Percentiles rank a stretch among this genome's conserved stretches.
These are phyloP conservation scores for Drosophila falleni DNA, from an alignment of 2,888 invertebrate genomes.

Conservation along the genomic window DNA sequence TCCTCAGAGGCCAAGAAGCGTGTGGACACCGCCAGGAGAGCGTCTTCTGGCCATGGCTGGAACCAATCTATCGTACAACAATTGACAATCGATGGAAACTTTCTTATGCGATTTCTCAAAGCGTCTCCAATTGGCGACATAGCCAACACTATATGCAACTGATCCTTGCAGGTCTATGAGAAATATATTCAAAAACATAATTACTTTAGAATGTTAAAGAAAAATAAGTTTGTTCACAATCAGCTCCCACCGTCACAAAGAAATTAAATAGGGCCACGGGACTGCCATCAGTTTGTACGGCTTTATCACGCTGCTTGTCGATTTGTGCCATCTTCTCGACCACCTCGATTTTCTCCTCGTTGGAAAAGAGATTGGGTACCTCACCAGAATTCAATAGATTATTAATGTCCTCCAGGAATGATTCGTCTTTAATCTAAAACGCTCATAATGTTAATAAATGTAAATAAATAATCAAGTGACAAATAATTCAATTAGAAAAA, in stretches of 20 bases:
- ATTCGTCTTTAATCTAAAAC: conserved; percentile 94
- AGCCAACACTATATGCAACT: conserved; percentile 94
- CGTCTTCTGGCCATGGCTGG: conserved; percentile 98
- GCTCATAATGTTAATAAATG: conserved; percentile 33
- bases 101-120: conserved; percentile 92
- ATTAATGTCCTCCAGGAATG: conserved; percentile 96
- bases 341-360: conserved; percentile 95
- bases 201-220: neutral
- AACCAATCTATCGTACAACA: conserved; percentile 99
- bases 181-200: neutral
- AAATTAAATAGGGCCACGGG: conserved; percentile 95
- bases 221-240: neutral
- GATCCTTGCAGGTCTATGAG: conserved; percentile 92
- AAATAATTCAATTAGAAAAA: neutral
- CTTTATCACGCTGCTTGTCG: conserved; percentile 94
- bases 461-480: neutral
- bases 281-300: conserved; percentile 96
- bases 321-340: conserved; percentile 97
- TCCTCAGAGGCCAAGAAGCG: conserved; percentile 93
- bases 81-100: conserved; percentile 96
- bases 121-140: conserved; percentile 97
- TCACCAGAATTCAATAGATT: conserved; percentile 97
- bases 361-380: conserved; percentile 94
- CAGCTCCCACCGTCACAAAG: conserved; percentile 88
- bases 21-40: conserved; percentile 94